Evolutionary conservation across 1,140 invertebrate genomes (phyloP).

Genomic region (Ectropis grisescens): DNA sequence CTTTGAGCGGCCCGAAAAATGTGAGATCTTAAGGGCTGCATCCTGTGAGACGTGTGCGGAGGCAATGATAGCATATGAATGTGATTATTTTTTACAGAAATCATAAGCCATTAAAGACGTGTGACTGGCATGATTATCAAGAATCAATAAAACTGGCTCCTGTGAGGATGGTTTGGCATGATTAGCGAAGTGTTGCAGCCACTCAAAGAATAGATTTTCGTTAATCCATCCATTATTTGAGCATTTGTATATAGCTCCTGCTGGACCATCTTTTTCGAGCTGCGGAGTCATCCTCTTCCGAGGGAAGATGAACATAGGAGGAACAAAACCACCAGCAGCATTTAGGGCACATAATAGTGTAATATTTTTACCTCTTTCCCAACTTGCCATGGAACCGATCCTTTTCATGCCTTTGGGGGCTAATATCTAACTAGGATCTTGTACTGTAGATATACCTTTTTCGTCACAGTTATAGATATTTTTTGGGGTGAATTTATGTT

Average conservation of each 20-base stretch:
- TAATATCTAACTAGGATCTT: constrained; percentile 42
- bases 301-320: constrained; percentile 31
- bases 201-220: constrained; percentile 8
- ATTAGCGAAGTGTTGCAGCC: constrained; percentile 7
- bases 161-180: neutral
- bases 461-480: constrained; percentile 56
- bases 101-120: constrained; percentile 23
- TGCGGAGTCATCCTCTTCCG: neutral
- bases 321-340: constrained; percentile 23
- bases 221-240: constrained; percentile 6
- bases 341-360: constrained; percentile 38
- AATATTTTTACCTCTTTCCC: constrained; percentile 50
- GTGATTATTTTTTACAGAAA: constrained; percentile 17
- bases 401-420: constrained; percentile 32
- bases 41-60: constrained; percentile 49
- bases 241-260: neutral
- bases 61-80: constrained; percentile 39
- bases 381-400: constrained; percentile 41
- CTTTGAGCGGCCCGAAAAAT: constrained; percentile 48
- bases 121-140: constrained; percentile 39
- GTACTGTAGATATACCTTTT: constrained; percentile 54
- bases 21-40: constrained; percentile 36
- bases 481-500: constrained; percentile 15
- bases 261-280: constrained; percentile 1
- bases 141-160: constrained; percentile 19